Evolutionary conservation across 2,888 invertebrate genomes (phyloP).

Genomic region (Euplagia quadripunctaria): DNA sequence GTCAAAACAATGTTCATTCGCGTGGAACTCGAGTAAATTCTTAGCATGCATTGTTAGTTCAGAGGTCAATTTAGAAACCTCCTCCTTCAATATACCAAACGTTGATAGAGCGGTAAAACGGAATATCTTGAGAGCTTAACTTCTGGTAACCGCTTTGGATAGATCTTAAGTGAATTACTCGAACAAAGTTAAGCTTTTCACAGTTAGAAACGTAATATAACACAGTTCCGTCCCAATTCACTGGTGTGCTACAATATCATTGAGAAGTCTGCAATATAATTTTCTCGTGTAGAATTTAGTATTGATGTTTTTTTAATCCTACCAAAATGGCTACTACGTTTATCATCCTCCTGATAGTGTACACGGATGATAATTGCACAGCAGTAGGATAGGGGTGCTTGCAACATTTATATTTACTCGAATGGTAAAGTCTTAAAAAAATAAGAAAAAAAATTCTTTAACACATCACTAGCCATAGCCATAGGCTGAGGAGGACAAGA

Average conservation of each 20-base stretch:
- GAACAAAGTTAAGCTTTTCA: conserved; percentile 44
- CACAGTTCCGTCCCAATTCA: conserved; percentile 9
- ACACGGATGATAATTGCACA: too few species aligned
- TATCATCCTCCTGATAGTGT: too few species aligned
- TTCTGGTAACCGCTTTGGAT: conserved; percentile 30
- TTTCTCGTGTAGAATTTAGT: background rate
- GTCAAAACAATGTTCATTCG: background rate
- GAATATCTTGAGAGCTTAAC: conserved; percentile 36
- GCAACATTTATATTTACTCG: too few species aligned
- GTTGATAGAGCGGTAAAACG: conserved; percentile 25
- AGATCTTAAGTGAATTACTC: conserved; percentile 44
- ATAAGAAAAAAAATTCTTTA: too few species aligned
- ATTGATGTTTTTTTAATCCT: background rate
- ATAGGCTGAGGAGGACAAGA: too few species aligned
- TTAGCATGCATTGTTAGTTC: background rate
- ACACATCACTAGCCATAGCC: too few species aligned
- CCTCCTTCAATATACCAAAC: background rate
- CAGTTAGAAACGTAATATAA: conserved; percentile 33
- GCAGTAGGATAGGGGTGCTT: too few species aligned
- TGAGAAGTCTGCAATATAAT: background rate
- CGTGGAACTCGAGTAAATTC: background rate
- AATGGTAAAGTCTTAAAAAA: too few species aligned
- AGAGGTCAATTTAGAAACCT: conserved; percentile 3
- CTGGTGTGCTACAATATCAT: background rate
- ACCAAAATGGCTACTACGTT: too few species aligned